phyloP scores from a whole-genome alignment of 2,888 invertebrate species.

The Drosophila parthenogenetica region DNA sequence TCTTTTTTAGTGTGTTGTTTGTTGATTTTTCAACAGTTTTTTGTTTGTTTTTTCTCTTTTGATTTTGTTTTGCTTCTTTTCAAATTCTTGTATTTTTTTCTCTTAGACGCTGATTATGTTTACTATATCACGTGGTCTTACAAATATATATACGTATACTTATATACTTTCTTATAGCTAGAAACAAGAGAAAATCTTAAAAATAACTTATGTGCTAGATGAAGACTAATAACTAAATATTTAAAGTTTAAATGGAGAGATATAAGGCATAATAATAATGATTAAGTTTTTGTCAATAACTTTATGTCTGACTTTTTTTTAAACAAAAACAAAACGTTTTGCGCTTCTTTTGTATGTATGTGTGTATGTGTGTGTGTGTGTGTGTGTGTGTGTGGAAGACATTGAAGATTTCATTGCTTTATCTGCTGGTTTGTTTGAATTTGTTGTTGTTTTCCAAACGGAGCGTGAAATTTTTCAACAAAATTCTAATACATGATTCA shows the following conservation, averaged over 20 bases:
- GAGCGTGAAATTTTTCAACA: slow-evolving; percentile 45
- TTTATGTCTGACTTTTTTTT: slow-evolving; percentile 39
- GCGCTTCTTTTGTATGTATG: slow-evolving; percentile 19
- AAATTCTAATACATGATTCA: slow-evolving; percentile 65
- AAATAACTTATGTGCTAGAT: slow-evolving; percentile 30
- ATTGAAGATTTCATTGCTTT: slow-evolving; percentile 77
- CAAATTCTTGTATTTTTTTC: slow-evolving; percentile 58
- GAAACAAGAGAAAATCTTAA: slow-evolving; percentile 43
- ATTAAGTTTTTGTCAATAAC: slow-evolving; percentile 50
- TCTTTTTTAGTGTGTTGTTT: slow-evolving; percentile 58
- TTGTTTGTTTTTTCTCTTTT: slow-evolving; percentile 29
- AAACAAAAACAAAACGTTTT: slow-evolving; percentile 55
- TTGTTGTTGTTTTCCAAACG: slow-evolving; percentile 40
- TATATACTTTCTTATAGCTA: slow-evolving; percentile 49
- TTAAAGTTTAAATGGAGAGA: slow-evolving; percentile 40
- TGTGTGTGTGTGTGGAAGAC: slow-evolving; percentile 67
- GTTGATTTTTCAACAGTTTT: slow-evolving; percentile 59
- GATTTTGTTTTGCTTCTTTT: slow-evolving; percentile 28
- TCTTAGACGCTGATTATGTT: slow-evolving; percentile 76
- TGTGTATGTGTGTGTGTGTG: no score
- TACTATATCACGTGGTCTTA: slow-evolving; percentile 79
- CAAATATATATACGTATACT: slow-evolving; percentile 47
- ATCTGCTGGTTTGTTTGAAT: slow-evolving; percentile 2
- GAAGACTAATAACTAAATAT: slow-evolving; percentile 31
- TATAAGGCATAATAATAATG: slow-evolving; percentile 47